Base-by-base conservation (phyloP, 2,797 vertebrate genomes). In the Columba guinea region DNA sequence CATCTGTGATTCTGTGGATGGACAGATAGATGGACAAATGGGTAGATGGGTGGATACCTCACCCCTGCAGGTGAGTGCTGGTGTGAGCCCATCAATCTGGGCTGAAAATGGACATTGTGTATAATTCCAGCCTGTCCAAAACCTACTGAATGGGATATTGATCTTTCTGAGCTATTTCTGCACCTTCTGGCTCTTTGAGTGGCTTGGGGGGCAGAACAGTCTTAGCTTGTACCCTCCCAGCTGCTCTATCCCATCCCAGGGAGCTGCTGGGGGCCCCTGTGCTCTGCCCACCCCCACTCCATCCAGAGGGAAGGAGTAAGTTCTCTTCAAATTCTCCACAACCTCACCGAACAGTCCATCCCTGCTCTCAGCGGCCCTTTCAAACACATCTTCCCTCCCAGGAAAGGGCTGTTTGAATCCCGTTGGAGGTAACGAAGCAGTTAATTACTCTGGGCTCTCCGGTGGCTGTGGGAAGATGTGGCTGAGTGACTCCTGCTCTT, bases 311-410 rank as follows among this genome's bases (percentile, higher is more conserved):
- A 49, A 56, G 37, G 32, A 53, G 37, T 5, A 11, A 7, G 48
- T 28, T 82, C n/a, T 19, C 12, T 59, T 44, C 41, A 44, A 19
- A 44, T 44, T 51, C 41, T 56, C 27, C 6, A 58, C 59, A 41
- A 9, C 46, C 44, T 39, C 68, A 19, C 46, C 5, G 35, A 17
- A 9, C 13, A 51, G 35, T 4, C 51, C 74, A 34, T 7, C 19
- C 28, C 49, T 68, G 16, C n/a, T 62, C 21, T 15, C 2, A 0
- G 23, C 9, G 52, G 20, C 28, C 16, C 9, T n/a, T 73, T 37
- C 60, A 35, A 28, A 52, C n/a, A 1, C 18, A 10, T 24, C 21
- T 49, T 16, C 11, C 39, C n/a, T 5, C 22, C 0, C 0, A 0
- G 32, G 48, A 26, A 48, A 68, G 63, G 55, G 35, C 35, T 13